Conservation (phyloP, 1,140 invertebrate genomes). For the Melanaphis sacchari region DNA sequence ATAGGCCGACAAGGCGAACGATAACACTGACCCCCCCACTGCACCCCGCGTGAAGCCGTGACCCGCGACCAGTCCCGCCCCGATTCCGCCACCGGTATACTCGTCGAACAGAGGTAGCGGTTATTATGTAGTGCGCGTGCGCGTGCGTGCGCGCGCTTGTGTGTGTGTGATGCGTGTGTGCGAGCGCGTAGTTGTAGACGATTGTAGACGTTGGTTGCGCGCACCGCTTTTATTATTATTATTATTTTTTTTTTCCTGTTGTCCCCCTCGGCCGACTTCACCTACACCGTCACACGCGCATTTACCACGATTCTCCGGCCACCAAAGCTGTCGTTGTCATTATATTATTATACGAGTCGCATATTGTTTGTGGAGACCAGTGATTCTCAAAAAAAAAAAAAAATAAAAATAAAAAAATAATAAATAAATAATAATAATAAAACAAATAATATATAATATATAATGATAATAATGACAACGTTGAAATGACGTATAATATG, state of each 20-base stretch:
- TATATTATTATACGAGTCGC: neutral
- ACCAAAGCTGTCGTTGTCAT: neutral
- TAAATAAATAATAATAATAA: too few species aligned
- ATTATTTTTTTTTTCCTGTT: neutral
- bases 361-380: neutral
- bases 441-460: too few species aligned
- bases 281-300: neutral
- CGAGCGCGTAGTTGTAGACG: neutral
- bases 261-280: neutral
- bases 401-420: too few species aligned
- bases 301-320: neutral
- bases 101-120: neutral
- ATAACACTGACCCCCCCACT: neutral
- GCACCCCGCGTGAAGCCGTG: neutral
- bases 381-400: neutral
- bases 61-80: neutral
- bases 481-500: neutral
- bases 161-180: neutral
- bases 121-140: neutral
- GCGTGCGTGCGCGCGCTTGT: neutral
- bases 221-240: constrained; percentile 23
- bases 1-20: constrained; percentile 30
- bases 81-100: neutral
- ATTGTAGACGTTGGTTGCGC: neutral
- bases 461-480: neutral